A percentile compares a stretch with the other conserved stretches of the same genome.
These are phyloP conservation scores for Cartodere bifasciata DNA, from an alignment of 2,888 invertebrate genomes.

Conservation along the genomic window DNA sequence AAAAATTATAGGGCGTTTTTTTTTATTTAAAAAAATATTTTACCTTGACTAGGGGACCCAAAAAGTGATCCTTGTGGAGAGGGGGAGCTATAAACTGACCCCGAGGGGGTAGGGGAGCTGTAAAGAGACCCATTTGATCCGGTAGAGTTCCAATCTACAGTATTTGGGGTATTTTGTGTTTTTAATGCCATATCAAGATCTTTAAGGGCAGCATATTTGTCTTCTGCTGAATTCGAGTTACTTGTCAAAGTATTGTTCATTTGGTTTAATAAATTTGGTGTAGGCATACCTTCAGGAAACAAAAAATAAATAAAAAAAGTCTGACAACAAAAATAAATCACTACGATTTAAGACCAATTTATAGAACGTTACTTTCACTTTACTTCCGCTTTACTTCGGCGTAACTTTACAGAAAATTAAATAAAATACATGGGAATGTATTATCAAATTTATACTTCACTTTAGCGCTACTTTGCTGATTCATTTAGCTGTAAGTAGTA, in stretches of 20 bases:
- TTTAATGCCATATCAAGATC: slow-evolving; percentile 74
- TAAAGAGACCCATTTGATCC: slow-evolving; percentile 32
- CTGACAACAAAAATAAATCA: no score
- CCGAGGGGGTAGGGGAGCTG: slow-evolving; percentile 31
- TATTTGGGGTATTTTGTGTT: slow-evolving; percentile 35
- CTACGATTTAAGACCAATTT: no score
- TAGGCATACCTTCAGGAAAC: slow-evolving; percentile 24
- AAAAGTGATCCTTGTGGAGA: slow-evolving; percentile 32
- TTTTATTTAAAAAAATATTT: slow-evolving; percentile 6
- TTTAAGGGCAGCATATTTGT: slow-evolving; percentile 90
- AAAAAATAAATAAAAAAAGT: no score
- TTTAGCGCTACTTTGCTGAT: no score
- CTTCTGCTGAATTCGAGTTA: slow-evolving; percentile 44
- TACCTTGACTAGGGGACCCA: slow-evolving; percentile 36
- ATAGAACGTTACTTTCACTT: no score
- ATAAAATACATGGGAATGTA: no score
- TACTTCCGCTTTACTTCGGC: no score
- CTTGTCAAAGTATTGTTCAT: slow-evolving; percentile 11
- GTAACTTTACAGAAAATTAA: no score
- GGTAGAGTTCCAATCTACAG: slow-evolving; percentile 27
- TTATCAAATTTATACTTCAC: no score
- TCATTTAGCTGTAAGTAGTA: no score
- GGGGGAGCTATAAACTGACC: slow-evolving; percentile 32
- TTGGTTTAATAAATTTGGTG: slow-evolving; percentile 18
- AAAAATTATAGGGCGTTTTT: no score